Conservation (phyloP, 2,113 vertebrate species). For the Cynopterus brachyotis region DNA sequence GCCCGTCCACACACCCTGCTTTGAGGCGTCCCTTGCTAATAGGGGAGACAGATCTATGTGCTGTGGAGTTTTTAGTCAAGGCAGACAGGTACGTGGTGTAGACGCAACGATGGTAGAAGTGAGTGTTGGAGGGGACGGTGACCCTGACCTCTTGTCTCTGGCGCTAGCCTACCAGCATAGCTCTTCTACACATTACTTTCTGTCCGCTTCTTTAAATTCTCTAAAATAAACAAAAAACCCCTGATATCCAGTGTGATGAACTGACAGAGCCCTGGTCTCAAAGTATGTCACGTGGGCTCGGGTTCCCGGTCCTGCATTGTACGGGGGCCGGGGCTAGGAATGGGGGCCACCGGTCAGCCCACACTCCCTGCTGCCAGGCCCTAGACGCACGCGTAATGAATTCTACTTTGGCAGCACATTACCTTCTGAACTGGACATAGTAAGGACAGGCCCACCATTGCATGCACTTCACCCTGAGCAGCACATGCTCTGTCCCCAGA, state of each 20-base stretch:
- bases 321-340: not conserved
- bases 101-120: not conserved
- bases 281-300: not conserved
- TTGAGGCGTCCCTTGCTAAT: not conserved
- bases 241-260: not conserved
- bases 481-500: not conserved
- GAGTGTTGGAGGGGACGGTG: not conserved
- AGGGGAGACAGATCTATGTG: not conserved
- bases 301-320: not conserved
- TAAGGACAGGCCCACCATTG: fast-evolving
- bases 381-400: too few relatives aligned
- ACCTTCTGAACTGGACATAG: not conserved
- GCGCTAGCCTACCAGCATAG: not conserved
- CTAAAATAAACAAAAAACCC: not conserved
- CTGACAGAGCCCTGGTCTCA: not conserved
- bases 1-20: not conserved
- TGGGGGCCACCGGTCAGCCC: not conserved
- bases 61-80: not conserved
- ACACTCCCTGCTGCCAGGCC: not conserved
- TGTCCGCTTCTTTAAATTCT: not conserved
- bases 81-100: not conserved
- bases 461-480: not conserved
- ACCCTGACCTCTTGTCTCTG: not conserved
- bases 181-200: not conserved
- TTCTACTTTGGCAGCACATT: not conserved